Conservation (phyloP, 92 coral and sea anemone genomes). For the Zoanthus gigantus region DNA sequence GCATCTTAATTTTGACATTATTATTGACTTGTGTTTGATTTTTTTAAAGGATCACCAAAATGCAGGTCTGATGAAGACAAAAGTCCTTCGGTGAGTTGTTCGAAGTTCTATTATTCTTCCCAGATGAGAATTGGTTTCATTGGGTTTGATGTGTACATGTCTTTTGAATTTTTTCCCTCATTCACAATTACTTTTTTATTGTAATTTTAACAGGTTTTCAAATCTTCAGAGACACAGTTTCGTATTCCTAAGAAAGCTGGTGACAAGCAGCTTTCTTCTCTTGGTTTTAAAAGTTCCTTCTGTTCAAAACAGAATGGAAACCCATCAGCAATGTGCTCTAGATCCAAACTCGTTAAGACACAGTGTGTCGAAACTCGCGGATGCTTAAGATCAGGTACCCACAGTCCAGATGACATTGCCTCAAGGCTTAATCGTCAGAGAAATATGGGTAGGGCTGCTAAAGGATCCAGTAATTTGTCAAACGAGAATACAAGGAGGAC, state of each 20-base stretch:
- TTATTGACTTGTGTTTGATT: not conserved
- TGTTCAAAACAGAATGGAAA: not conserved
- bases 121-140: no score
- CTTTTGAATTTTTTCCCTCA: not conserved
- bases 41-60: conserved; percentile 10
- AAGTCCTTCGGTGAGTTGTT: not conserved
- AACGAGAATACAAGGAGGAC: not conserved
- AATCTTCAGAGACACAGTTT: conserved; percentile 4
- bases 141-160: no score
- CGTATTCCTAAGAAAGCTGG: conserved; percentile 30
- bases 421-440: conserved; percentile 23
- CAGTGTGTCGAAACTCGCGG: not conserved
- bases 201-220: conserved; percentile 10
- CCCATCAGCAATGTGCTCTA: not conserved
- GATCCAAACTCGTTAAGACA: not conserved
- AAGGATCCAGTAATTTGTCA: not conserved
- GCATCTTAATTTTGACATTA: not conserved
- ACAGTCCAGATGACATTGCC: conserved; percentile 7
- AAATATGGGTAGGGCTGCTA: not conserved
- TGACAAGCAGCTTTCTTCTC: not conserved
- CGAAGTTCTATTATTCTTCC: no score
- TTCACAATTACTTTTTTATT: not conserved
- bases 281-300: conserved; percentile 22
- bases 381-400: not conserved
- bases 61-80: conserved; percentile 35